These are phyloP conservation scores for Bombus cullumanus DNA, from an alignment of 1,140 invertebrate species.

Conservation along the genomic window DNA sequence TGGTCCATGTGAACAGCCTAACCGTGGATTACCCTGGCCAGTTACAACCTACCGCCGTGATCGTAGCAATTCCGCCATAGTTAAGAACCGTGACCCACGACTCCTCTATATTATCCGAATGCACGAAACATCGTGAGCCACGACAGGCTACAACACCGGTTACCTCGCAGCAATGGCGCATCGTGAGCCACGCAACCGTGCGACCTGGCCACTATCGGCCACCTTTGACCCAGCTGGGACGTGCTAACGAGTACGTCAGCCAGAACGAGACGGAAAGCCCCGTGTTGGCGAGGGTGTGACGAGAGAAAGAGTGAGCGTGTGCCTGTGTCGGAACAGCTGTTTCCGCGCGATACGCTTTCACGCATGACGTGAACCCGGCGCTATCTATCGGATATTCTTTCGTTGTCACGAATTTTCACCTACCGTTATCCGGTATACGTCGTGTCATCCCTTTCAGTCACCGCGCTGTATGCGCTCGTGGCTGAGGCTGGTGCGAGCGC, in stretches of 20 bases:
- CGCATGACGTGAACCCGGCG: background rate
- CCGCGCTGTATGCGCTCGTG: background rate
- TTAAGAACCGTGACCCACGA: background rate
- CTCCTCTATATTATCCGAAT: background rate
- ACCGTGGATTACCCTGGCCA: background rate
- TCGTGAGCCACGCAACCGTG: background rate
- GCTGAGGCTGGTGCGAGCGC: background rate
- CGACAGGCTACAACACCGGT: background rate
- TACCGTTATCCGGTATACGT: background rate
- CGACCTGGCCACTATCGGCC: conserved; percentile 4
- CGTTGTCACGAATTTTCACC: conserved; percentile 24
- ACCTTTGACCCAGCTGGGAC: background rate
- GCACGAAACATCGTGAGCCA: background rate
- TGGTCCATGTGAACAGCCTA: background rate
- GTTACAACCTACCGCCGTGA: background rate
- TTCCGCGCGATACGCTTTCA: conserved; percentile 30
- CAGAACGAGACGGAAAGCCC: background rate
- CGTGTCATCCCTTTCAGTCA: background rate
- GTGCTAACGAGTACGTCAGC: conserved; percentile 3
- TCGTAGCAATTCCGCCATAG: background rate
- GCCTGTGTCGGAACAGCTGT: conserved; percentile 1
- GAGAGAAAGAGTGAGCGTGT: no score
- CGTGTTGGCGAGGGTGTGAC: background rate
- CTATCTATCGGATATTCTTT: conserved; percentile 20
- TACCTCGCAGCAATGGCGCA: background rate